phyloP scores from a whole-genome alignment of 2,797 vertebrate species.

The Pipistrellus kuhlii region DNA sequence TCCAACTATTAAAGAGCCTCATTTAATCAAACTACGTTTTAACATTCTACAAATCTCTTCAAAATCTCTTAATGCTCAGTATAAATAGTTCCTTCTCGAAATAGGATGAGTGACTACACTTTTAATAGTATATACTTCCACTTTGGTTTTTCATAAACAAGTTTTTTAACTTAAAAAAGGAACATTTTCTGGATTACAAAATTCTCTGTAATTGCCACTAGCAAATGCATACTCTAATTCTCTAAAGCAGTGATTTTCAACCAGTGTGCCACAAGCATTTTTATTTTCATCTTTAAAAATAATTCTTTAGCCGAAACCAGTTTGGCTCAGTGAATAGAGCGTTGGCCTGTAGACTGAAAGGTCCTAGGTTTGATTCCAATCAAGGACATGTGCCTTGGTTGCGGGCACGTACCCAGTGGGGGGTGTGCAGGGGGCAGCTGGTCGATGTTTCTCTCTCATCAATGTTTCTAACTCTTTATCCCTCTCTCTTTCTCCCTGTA shows the following conservation, averaged over 20 bases:
- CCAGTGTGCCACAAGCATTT: not conserved
- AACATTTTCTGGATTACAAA: not conserved
- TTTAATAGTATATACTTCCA: not conserved
- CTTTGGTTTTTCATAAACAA: slow-evolving; percentile 9
- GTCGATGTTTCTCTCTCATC: no score
- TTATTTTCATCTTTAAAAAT: no score
- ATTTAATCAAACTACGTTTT: slow-evolving; percentile 49
- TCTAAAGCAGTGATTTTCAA: not conserved
- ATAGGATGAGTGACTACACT: not conserved
- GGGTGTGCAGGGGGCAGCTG: no score
- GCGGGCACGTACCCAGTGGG: no score
- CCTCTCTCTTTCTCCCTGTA: no score
- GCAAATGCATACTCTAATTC: not conserved
- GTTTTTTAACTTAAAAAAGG: slow-evolving; percentile 22
- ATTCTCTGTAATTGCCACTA: slow-evolving; percentile 10
- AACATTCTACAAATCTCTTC: slow-evolving; percentile 17
- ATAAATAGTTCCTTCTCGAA: not conserved
- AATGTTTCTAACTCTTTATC: no score
- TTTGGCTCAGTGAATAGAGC: no score
- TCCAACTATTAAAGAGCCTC: not conserved
- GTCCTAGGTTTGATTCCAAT: no score
- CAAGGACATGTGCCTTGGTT: no score
- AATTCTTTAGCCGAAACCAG: no score
- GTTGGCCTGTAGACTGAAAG: no score
- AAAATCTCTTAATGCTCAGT: not conserved